phyloP scores from a whole-genome alignment of 1,140 invertebrate genomes.

The Archegozetes longisetosus region DNA sequence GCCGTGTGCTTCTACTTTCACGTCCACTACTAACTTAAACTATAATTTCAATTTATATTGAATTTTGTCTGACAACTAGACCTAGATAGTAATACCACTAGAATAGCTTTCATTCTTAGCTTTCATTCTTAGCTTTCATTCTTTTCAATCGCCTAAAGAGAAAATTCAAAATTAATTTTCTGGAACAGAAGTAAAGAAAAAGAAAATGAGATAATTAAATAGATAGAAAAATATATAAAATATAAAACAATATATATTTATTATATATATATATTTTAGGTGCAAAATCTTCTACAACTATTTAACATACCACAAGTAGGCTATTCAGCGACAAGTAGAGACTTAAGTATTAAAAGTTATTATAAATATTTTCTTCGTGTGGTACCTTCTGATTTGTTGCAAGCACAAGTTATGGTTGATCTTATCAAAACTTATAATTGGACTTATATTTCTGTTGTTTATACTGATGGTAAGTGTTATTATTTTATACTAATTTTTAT shows the following conservation, averaged over 20 bases:
- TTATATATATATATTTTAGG: conserved; percentile 24
- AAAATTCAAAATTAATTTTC: too few species aligned
- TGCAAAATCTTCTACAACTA: conserved; percentile 63
- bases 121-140: too few species aligned
- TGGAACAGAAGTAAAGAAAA: too few species aligned
- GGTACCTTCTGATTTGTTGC: conserved; percentile 62
- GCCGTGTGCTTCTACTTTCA: too few species aligned
- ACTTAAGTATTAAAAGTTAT: conserved; percentile 56
- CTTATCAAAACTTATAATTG: conserved; percentile 54
- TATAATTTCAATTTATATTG: too few species aligned
- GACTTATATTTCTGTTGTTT: conserved; percentile 66
- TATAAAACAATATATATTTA: not conserved
- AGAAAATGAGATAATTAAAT: too few species aligned
- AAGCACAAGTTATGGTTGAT: conserved; percentile 56
- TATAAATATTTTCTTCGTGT: conserved; percentile 64
- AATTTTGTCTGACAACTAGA: too few species aligned
- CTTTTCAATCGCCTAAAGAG: too few species aligned
- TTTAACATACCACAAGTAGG: conserved; percentile 66
- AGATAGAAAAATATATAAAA: too few species aligned
- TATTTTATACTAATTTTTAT: not conserved
- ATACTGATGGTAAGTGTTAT: conserved; percentile 50
- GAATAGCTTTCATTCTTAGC: too few species aligned
- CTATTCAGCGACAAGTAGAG: conserved; percentile 58
- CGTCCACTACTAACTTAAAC: too few species aligned
- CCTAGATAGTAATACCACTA: too few species aligned